Conservation (phyloP, 2,113 vertebrate genomes). For the Verasper variegatus region DNA sequence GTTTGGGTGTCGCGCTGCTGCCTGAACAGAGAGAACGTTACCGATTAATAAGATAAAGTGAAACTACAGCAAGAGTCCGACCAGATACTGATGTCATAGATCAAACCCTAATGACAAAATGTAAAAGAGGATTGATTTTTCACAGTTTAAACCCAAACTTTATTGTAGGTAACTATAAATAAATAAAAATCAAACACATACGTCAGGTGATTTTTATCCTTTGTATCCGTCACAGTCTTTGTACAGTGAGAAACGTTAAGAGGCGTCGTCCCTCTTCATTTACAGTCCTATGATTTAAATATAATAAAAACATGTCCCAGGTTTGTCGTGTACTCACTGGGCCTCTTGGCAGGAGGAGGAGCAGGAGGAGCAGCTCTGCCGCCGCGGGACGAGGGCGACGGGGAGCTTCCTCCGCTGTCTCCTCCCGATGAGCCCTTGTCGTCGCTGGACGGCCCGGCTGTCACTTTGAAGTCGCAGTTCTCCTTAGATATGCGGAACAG, state of each 20-base stretch:
- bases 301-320: background rate
- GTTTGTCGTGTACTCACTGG: constrained; percentile 57
- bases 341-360: constrained; percentile 61
- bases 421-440: constrained; percentile 89
- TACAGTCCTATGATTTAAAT: background rate
- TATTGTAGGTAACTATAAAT: too few species aligned
- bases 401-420: constrained; percentile 87
- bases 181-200: too few species aligned
- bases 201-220: too few species aligned
- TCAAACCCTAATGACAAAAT: too few species aligned
- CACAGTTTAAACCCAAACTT: too few species aligned
- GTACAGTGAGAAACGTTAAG: too few species aligned
- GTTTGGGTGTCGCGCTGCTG: constrained; percentile 49
- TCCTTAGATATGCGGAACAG: constrained; percentile 95
- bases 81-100: too few species aligned
- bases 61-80: too few species aligned
- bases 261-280: too few species aligned
- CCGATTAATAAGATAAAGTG: background rate
- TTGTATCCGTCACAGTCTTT: too few species aligned
- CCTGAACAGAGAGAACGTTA: constrained; percentile 48
- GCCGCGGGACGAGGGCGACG: constrained; percentile 71
- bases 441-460: constrained; percentile 78
- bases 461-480: constrained; percentile 87
- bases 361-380: background rate
- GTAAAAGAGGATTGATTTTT: too few species aligned